phyloP scores from a whole-genome alignment of 2,888 invertebrate species.

The Pogonocherus hispidulus region DNA sequence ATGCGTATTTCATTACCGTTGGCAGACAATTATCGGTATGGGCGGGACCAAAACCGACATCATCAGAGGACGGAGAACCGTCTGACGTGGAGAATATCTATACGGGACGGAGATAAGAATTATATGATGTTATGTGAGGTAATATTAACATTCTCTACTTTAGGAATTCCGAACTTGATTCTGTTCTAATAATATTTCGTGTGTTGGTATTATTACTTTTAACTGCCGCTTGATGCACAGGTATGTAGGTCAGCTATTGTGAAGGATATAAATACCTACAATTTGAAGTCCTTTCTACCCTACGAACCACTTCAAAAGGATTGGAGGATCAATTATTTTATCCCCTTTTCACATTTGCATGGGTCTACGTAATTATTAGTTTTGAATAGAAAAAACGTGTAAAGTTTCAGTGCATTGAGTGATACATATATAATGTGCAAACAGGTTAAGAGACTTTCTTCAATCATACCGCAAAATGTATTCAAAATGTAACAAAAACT shows the following conservation, averaged over 20 bases:
- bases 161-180: slow-evolving; percentile 18
- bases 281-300: no score
- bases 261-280: not conserved
- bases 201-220: not conserved
- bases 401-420: no score
- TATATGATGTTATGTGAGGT: slow-evolving; percentile 21
- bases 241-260: slow-evolving; percentile 11
- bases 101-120: slow-evolving; percentile 1
- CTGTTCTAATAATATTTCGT: slow-evolving; percentile 11
- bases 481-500: no score
- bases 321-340: no score
- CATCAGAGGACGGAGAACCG: not conserved
- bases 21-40: slow-evolving; percentile 23
- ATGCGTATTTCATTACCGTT: slow-evolving; percentile 17
- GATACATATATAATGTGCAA: no score
- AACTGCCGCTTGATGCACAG: not conserved
- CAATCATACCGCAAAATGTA: no score
- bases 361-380: no score
- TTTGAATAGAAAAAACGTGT: no score
- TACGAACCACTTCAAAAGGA: no score
- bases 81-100: not conserved
- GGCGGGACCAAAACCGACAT: slow-evolving; percentile 5
- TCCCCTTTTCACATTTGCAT: no score
- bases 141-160: slow-evolving; percentile 5
- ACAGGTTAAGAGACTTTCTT: no score